Percentiles rank a stretch among this genome's conserved stretches.
Conservation (phyloP, 2,113 vertebrate genomes). For the Lycaon pictus region DNA sequence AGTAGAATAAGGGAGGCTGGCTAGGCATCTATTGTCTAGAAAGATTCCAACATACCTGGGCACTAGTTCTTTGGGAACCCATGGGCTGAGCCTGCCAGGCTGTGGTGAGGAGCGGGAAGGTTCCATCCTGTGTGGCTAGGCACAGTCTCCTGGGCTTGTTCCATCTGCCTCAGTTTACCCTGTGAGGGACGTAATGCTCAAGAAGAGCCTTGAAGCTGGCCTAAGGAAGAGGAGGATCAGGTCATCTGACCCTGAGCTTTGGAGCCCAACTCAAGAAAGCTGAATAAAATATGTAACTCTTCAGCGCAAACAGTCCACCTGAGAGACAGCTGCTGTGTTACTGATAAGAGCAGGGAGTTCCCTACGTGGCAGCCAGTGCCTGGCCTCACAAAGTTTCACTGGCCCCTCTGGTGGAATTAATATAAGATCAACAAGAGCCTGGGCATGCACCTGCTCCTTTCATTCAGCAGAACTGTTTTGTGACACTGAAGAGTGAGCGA, state of each 20-base stretch:
- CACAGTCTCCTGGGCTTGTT: neutral
- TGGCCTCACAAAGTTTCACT: neutral
- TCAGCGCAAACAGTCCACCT: neutral
- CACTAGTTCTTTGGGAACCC: neutral
- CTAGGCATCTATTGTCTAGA: neutral
- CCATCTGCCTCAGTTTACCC: neutral
- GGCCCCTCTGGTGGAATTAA: neutral
- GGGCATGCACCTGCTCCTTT: neutral
- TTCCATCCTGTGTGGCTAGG: neutral
- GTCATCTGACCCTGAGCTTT: neutral
- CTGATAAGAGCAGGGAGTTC: neutral
- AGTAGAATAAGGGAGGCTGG: neutral
- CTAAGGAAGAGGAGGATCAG: neutral
- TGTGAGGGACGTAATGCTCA: neutral
- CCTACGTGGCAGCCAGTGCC: neutral
- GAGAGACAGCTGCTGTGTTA: fast-evolving
- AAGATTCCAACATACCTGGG: neutral
- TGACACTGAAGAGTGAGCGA: neutral
- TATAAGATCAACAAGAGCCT: neutral
- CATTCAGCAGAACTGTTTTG: neutral
- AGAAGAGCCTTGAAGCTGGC: neutral
- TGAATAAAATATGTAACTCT: neutral
- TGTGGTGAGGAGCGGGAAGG: neutral
- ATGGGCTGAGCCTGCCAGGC: neutral
- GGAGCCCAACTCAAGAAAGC: neutral